Conservation (phyloP, 2,797 vertebrate genomes). For the Lophotriccus pileatus region DNA sequence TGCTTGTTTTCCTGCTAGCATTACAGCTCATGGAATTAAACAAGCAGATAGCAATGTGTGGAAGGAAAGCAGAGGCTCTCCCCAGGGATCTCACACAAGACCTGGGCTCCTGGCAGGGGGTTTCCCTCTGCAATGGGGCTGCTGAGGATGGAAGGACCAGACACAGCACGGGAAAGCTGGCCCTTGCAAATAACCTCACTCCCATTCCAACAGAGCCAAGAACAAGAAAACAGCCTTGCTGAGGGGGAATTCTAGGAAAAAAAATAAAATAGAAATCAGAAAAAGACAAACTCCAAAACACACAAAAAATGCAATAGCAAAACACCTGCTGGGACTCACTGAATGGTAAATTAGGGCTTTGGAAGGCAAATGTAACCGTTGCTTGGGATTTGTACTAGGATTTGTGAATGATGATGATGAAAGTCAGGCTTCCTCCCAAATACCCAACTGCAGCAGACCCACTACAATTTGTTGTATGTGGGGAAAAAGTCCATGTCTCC, state of each 20-base stretch:
- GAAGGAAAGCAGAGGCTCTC: background rate
- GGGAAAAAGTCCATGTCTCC: background rate
- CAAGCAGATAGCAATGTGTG: background rate
- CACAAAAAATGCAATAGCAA: background rate
- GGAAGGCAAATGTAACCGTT: background rate
- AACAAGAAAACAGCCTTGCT: background rate
- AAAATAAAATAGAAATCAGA: background rate
- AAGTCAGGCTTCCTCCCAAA: background rate
- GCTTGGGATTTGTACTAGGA: background rate
- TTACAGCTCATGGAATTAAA: background rate
- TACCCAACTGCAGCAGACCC: background rate
- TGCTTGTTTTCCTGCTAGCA: background rate
- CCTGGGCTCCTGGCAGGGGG: rapidly evolving
- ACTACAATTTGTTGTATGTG: rapidly evolving
- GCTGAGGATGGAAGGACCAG: background rate
- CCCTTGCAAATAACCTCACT: background rate
- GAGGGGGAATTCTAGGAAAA: background rate
- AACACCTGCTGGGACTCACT: background rate
- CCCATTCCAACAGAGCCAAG: background rate
- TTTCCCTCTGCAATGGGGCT: background rate
- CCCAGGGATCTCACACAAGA: background rate
- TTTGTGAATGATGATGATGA: background rate
- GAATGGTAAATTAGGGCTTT: background rate
- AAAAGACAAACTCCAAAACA: background rate
- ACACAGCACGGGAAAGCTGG: background rate